Base-by-base conservation (phyloP, 1,140 invertebrate genomes). In the Lordiphosa collinella region DNA sequence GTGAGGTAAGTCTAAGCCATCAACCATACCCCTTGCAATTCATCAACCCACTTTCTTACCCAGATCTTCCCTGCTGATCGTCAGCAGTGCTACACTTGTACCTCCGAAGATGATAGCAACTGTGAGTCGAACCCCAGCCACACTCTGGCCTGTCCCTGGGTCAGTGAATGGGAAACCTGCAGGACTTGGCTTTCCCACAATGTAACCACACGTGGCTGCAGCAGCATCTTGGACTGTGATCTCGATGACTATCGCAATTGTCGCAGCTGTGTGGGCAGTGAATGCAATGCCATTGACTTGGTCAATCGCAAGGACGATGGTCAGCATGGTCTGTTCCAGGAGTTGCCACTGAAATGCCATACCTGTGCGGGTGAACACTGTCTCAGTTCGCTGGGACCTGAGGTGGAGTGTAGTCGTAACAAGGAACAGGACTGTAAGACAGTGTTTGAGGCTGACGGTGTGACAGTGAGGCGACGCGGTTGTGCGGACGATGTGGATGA, bases 401-500 rank as follows among this genome's bases (percentile, higher is more conserved):
- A 74, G 0, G 18, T 47, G 0, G 2, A 47, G 0, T 88, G 86
- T 10, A 44, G 59, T 0, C 32, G 32, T 2, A 80, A 88, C 22
- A 9, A 3, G 0, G 55, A 69, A 3, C 86, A 88, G 54, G 86
- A 88, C 12, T 88, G 86, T 32, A 86, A 74, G 61, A 78, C 75
- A 1, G 86, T 88, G 3, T 88, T 88, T 8, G 66, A 69, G 4
- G 4, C 10, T 9, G 60, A 76, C 40, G 86, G 82, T 7, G n/a
- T 48, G 12, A 61, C 65, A 0, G 74, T 88, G 9, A 56, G 57
- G 0, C 40, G 86, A 2, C 72, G 86, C 7, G 86, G 86, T 11
- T 88, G 86, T 36, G 29, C 71, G 3, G 80, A 88, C 6, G 78
- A 82, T 29, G 86, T 88, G 16, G 86, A 88, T 9, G 61, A 85